phyloP scores from a whole-genome alignment of 2,113 vertebrate species.

The Prunella himalayana region DNA sequence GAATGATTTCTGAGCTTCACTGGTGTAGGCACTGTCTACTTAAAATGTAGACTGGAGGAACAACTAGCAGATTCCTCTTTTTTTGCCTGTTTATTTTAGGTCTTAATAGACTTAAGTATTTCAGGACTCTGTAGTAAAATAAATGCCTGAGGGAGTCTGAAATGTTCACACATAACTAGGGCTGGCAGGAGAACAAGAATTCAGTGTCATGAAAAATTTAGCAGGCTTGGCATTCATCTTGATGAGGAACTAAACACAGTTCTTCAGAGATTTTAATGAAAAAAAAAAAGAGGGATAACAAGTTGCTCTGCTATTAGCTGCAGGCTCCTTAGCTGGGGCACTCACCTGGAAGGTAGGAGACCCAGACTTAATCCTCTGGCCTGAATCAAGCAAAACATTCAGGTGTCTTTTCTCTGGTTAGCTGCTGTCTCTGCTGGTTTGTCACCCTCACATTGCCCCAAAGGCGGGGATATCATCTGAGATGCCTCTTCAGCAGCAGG shows the following conservation, averaged over 20 bases:
- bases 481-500: not conserved
- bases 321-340: not conserved
- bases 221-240: slow-evolving; percentile 24
- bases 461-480: not conserved
- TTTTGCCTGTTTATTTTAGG: slow-evolving; percentile 42
- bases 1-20: not conserved
- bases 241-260: slow-evolving; percentile 37
- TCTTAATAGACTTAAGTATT: slow-evolving; percentile 62
- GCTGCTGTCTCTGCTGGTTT: not conserved
- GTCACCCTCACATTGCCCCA: not conserved
- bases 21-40: not conserved
- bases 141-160: slow-evolving; percentile 54
- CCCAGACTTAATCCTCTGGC: not conserved
- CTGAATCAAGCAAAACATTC: not conserved
- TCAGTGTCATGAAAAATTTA: slow-evolving; percentile 56
- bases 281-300: not conserved
- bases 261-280: slow-evolving; percentile 25
- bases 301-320: not conserved
- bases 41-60: not conserved
- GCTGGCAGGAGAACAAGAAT: slow-evolving; percentile 61
- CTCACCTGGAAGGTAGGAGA: not conserved
- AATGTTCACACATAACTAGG: slow-evolving; percentile 55
- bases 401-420: not conserved
- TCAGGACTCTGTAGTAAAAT: slow-evolving; percentile 60
- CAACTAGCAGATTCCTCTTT: slow-evolving; percentile 30